These are phyloP conservation scores for Mnemiopsis leidyi DNA, from an alignment of 37 sponge, comb jelly and placozoan species.

Conservation along the genomic window DNA sequence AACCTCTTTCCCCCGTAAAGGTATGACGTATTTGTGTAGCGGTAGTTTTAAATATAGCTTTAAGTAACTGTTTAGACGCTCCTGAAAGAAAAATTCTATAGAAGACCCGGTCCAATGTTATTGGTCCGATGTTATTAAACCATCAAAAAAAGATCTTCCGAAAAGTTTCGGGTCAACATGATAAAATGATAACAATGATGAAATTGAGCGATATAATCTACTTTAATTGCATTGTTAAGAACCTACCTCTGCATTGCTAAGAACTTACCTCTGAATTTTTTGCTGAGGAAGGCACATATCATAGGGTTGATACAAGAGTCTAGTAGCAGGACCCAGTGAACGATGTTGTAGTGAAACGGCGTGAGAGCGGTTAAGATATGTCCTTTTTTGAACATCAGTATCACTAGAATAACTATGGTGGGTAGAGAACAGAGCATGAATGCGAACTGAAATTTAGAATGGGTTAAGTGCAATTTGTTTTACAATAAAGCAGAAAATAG, in stretches of 20 bases:
- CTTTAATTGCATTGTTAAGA: too few relatives aligned
- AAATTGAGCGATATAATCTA: too few relatives aligned
- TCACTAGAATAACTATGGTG: background rate
- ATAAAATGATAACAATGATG: too few relatives aligned
- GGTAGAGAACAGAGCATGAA: conserved; percentile 37
- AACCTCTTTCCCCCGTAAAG: background rate
- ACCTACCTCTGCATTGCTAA: too few relatives aligned
- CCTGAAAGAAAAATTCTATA: conserved; percentile 4
- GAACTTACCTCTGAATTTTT: conserved; percentile 60
- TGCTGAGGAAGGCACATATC: conserved; percentile 57
- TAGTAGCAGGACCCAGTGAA: conserved; percentile 46
- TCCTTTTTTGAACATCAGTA: background rate
- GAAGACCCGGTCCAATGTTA: too few relatives aligned
- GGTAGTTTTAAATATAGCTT: background rate
- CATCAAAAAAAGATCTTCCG: too few relatives aligned
- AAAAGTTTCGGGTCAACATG: too few relatives aligned
- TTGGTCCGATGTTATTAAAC: too few relatives aligned
- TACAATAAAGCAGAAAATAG: too few relatives aligned
- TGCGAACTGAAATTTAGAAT: background rate
- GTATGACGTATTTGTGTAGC: background rate
- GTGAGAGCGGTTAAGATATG: background rate
- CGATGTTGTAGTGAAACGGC: conserved; percentile 36
- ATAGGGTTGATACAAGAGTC: conserved; percentile 50
- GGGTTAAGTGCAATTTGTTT: too few relatives aligned
- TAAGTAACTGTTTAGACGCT: conserved; percentile 35